Evolutionary conservation across 2,113 vertebrate species (phyloP).

Genomic region (Vulpes vulpes): DNA sequence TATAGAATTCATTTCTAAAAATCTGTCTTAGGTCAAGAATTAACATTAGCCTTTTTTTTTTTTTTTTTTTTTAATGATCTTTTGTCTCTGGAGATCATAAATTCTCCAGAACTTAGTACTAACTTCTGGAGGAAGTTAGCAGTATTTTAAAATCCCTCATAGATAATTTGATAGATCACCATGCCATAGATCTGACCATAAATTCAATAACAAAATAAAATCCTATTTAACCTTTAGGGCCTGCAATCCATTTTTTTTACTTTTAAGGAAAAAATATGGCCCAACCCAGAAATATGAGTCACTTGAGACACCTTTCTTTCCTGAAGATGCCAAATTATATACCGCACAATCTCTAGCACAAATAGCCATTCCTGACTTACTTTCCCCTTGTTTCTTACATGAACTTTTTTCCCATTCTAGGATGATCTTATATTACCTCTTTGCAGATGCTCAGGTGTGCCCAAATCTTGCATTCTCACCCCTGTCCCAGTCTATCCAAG

Average conservation of each 20-base stretch:
- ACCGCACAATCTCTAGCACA: not conserved
- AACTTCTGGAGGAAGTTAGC: not conserved
- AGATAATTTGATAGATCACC: not conserved
- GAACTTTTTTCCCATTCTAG: not conserved
- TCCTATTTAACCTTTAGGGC: not conserved
- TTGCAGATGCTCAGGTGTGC: not conserved
- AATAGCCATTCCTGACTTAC: not conserved
- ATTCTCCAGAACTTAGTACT: not conserved
- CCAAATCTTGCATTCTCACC: not conserved
- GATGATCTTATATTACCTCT: not conserved
- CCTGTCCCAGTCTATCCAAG: not conserved
- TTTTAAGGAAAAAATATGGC: conserved; percentile 3
- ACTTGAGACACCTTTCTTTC: not conserved
- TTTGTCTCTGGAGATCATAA: not conserved
- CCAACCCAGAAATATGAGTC: not conserved
- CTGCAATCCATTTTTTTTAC: conserved; percentile 1
- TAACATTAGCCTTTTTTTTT: not conserved
- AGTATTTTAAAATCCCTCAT: not conserved
- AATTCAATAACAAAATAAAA: conserved; percentile 10
- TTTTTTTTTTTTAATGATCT: not conserved
- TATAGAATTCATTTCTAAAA: conserved; percentile 39
- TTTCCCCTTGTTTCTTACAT: not conserved
- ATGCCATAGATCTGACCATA: not conserved
- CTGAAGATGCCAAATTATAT: not conserved
- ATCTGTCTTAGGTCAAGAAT: not conserved